Evolutionary conservation across 2,113 vertebrate species (phyloP), one percentile per base, ranked within the genome.

Genomic region (Corythoichthys intestinalis): DNA sequence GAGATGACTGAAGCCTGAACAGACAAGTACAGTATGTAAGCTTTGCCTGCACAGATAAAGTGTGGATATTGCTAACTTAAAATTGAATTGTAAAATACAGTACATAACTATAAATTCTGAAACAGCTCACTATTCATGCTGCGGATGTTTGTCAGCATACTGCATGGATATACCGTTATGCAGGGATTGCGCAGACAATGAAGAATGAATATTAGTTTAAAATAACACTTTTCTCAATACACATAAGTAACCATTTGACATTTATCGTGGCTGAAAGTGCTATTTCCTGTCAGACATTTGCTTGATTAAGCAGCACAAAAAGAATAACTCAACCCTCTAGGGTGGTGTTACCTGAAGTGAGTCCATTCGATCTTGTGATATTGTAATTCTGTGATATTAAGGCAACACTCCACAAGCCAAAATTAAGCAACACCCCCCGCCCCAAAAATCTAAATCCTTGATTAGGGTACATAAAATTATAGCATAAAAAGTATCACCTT

Each of bases 1-100:
- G 71, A 80, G 60, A 68, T 70, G 72, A 77, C 70, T 78, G 67
- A 69, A 61, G 56, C 61, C 64, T 69, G 20, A 54, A 60, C 13
- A 59, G 64, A 28, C 13, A 13, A 28, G 41, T n/a, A n/a, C n/a
- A n/a, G n/a, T 28, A 6, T 7, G 41, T 6, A 10, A 12, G n/a
- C 3, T 37, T 41, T 28, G 60, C n/a, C 60, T 28, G 46, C n/a
- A 28, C n/a, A 28, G n/a, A 63, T 6, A 39, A 20, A 61, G 39
- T n/a, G 39, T 61, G 4, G 20, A 61, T 61, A 60, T 39, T 34
- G 15, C 11, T 2, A 53, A 20, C 52, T 53, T 20, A 9, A 7
- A 17, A 20, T n/a, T 20, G 4, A 53, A 53, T 53, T 20, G 9
- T 2, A 47, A 47, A 47, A 47, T 47, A 47, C 6, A 47, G 46